These are phyloP conservation scores for Macropis europaea DNA, from an alignment of 2,888 invertebrate genomes.

Conservation along the genomic window DNA sequence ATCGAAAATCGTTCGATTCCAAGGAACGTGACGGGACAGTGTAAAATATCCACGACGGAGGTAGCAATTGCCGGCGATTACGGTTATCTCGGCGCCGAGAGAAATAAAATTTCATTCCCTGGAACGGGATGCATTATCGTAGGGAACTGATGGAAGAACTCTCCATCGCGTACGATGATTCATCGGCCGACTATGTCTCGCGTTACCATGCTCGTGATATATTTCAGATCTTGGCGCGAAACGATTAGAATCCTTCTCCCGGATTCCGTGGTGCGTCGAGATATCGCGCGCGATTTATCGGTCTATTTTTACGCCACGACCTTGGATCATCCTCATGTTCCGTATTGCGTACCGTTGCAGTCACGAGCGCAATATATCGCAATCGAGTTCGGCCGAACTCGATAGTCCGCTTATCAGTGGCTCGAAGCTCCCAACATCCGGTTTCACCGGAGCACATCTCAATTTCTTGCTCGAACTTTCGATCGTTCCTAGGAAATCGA, in stretches of 20 bases:
- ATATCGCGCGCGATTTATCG: conserved; percentile 58
- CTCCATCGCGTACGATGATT: conserved; percentile 48
- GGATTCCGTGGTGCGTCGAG: conserved; percentile 22
- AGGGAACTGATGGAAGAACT: conserved; percentile 49
- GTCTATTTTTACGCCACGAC: conserved; percentile 49
- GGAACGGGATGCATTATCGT: conserved; percentile 44
- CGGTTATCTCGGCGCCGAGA: conserved; percentile 17
- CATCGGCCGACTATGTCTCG: conserved; percentile 50
- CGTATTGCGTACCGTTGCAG: conserved; percentile 49
- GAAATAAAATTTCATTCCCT: conserved; percentile 43
- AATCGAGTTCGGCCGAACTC: not conserved
- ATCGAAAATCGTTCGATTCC: conserved; percentile 16
- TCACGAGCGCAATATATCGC: not conserved
- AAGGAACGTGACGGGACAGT: conserved; percentile 16
- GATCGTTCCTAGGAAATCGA: no score
- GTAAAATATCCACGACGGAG: conserved; percentile 29
- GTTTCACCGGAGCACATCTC: no score
- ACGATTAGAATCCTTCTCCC: conserved; percentile 22
- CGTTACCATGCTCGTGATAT: conserved; percentile 1
- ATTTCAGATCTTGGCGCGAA: conserved; percentile 3
- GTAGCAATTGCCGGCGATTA: conserved; percentile 44
- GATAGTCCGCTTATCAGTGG: not conserved
- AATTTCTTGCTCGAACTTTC: no score
- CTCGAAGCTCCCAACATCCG: no score
- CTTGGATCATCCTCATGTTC: conserved; percentile 54